Percentiles rank a stretch among this genome's conserved stretches.
Evolutionary conservation across 2,113 vertebrate species (phyloP).

Genomic region (Dicentrarchus labrax): DNA sequence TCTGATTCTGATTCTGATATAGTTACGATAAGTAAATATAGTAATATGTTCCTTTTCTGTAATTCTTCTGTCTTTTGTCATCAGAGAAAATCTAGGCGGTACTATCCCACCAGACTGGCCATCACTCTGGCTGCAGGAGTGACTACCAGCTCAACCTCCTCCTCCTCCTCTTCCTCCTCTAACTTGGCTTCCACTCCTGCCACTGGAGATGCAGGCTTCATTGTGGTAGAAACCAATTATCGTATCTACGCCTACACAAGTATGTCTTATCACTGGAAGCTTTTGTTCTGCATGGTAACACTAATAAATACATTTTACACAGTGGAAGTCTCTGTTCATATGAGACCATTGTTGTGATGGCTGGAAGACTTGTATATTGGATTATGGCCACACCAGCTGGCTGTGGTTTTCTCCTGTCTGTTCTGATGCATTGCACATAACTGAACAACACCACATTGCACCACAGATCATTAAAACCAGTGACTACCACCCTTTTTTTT

Average conservation of each 20-base stretch:
- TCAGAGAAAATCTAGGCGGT: slow-evolving; percentile 92
- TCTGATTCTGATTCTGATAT: no score
- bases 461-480: neutral
- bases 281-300: neutral
- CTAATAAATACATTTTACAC: neutral
- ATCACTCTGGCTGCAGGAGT: slow-evolving; percentile 93
- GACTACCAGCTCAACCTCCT: slow-evolving; percentile 79
- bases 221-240: slow-evolving; percentile 94
- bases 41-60: neutral
- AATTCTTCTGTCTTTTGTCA: neutral
- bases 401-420: neutral
- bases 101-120: slow-evolving; percentile 93
- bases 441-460: neutral
- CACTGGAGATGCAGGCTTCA: slow-evolving; percentile 86
- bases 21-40: neutral
- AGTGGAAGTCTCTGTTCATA: neutral
- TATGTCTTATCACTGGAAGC: slow-evolving; percentile 63
- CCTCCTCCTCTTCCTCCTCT: slow-evolving; percentile 65
- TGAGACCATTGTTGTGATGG: neutral
- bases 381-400: neutral
- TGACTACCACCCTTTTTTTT: neutral
- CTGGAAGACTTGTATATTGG: neutral
- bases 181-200: slow-evolving; percentile 50
- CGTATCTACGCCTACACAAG: slow-evolving; percentile 94
- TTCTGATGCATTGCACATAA: neutral